Evolutionary conservation across 64 coral and sea anemone species (phyloP), one percentile per base, ranked within the genome.

Genomic region (Stichodactyla helianthus): DNA sequence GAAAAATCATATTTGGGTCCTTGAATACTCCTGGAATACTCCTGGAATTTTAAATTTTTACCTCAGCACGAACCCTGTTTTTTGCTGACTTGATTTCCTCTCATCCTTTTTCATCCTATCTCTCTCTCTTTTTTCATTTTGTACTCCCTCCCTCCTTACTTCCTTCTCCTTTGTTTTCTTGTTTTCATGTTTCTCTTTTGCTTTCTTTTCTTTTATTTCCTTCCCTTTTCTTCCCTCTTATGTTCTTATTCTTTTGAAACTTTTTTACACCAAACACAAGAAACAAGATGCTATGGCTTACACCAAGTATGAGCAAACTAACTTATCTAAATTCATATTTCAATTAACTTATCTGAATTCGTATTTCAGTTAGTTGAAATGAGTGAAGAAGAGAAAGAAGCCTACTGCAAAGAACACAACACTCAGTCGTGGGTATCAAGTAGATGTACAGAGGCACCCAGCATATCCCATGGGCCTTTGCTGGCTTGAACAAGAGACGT

Each of bases 351-450:
- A 63, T 51, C 55, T 71, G 5, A 83, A 61, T 17, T 87, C 61
- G 7, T 85, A 44, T 91, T 55, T 13, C 79, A 96, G 94, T 86
- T 96, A 54, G 63, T 96, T 52, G 94, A 96, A 31, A 84, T 96
- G 94, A 87, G 82, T 54, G 74, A 86, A 84, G 94, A 96, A 77
- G 94, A 96, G 77, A 87, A 52, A 2, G 91, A 90, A 12, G 93
- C 79, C 2, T 99, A 95, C 84, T 83, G 94, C 8, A 95, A 94
- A 90, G 97, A 99, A 86, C 86, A 88, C 62, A 71, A 71, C 55
- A 88, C 90, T 1, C 90, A 90, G 31, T 94, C 92, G 97, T 98
- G 89, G 53, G 53, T 5, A 10, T 55, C 35, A 51, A 35, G 5
- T 79, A 17, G 4, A 51, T 52, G 77, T 51, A 71, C 67, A 71